Conservation (phyloP, 1,140 invertebrate genomes). For the Calliphora vicina region DNA sequence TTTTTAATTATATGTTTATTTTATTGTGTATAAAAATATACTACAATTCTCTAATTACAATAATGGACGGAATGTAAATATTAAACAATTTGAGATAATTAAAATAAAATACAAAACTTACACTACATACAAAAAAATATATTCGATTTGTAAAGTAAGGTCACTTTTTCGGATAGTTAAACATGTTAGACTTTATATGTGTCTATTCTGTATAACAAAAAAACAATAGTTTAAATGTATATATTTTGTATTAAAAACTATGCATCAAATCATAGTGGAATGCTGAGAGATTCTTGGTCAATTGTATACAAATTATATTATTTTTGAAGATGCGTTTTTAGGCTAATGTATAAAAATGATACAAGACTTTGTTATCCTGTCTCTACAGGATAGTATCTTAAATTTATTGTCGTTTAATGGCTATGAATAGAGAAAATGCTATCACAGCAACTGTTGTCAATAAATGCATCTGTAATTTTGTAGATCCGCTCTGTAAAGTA, state of each 20-base stretch:
- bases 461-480: neutral
- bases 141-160: neutral
- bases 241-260: too few relatives aligned
- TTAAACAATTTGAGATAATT: neutral
- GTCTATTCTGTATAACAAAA: too few relatives aligned
- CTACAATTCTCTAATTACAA: too few relatives aligned
- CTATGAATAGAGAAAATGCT: neutral
- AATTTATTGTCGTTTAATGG: neutral
- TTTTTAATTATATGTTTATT: neutral
- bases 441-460: neutral
- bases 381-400: too few relatives aligned
- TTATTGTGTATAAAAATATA: slow-evolving; percentile 5
- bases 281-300: too few relatives aligned
- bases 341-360: neutral
- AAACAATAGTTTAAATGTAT: too few relatives aligned
- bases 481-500: slow-evolving; percentile 31
- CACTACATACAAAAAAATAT: neutral
- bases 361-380: neutral
- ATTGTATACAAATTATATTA: too few relatives aligned
- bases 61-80: neutral
- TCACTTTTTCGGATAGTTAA: neutral
- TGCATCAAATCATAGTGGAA: too few relatives aligned
- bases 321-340: too few relatives aligned
- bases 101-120: neutral
- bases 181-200: neutral